A percentile compares a stretch with the other conserved stretches of the same genome.
Conservation (phyloP, 2,888 invertebrate genomes). For the Caenorhabditis sp. region DNA sequence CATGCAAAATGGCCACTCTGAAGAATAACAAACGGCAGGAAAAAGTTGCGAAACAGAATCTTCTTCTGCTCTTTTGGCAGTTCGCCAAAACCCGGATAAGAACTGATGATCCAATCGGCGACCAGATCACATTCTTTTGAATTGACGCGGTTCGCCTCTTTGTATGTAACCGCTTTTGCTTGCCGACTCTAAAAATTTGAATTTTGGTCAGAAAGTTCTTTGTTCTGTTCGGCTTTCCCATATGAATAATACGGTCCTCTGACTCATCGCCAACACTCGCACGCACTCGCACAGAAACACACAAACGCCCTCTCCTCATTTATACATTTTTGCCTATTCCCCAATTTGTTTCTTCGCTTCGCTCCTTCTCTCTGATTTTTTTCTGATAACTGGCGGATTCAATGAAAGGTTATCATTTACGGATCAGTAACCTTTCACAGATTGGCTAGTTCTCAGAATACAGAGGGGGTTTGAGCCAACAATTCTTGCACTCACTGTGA, state of each 20-base stretch:
- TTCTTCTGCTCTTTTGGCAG: conserved; percentile 44
- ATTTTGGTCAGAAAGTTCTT: background rate
- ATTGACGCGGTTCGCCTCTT: conserved; percentile 45
- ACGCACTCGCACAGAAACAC: no score
- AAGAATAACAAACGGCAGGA: conserved; percentile 46
- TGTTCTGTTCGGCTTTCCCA: no score
- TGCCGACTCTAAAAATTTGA: conserved; percentile 14
- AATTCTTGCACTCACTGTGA: background rate
- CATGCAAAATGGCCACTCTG: conserved; percentile 40
- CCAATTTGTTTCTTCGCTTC: no score
- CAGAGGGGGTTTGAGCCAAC: no score
- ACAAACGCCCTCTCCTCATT: no score
- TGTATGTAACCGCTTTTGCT: conserved; percentile 44
- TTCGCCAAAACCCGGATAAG: conserved; percentile 36
- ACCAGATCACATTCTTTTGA: conserved; percentile 43
- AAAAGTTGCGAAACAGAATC: conserved; percentile 44
- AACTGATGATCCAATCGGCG: conserved; percentile 46
- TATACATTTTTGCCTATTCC: no score
- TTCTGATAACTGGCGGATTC: background rate
- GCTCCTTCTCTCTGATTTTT: no score
- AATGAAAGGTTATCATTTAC: background rate
- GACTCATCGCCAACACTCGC: no score
- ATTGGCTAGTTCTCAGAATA: no score
- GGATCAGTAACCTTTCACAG: background rate
- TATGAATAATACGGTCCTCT: no score